Base-by-base conservation (phyloP, 2,113 vertebrate species). In the Perccottus glenii region DNA sequence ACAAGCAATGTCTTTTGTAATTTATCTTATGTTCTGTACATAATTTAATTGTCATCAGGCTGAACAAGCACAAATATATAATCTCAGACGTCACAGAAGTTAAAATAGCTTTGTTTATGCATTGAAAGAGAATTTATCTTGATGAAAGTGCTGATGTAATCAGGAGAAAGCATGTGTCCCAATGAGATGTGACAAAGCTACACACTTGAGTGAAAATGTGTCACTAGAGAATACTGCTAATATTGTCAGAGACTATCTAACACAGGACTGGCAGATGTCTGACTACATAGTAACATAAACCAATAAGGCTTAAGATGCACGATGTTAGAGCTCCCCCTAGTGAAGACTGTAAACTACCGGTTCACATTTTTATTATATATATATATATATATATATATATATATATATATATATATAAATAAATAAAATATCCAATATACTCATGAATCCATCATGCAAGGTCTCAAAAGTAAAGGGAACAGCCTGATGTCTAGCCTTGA, bases 31-130 rank as follows among this genome's bases (percentile, higher is more conserved):
- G 33, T 36, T 14, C 36, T 36, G 12, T 55, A 12, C 44, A 11
- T 14, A 12, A 15, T 38, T 36, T 55, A 38, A 55, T 55, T 55
- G 52, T 32, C 5, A 36, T 40, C 14, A 36, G 33, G 33, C 33
- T 55, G 52, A 55, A 55, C 6, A 55, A 55, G 52, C 52, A 35
- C 33, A 55, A 55, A 36, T 36, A 2, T 36, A 55, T 55, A 35
- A 55, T 55, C 44, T 46, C 52, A 55, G 33, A 55, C 6, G 32
- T 53, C 51, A 53, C 33, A 55, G 33, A 38, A 33, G 52, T 38
- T 38, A 36, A 35, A 53, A 35, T 14, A 6, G n/a, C n/a, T 7
- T 7, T 9, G 14, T 55, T n/a, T 35, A 12, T n/a, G 33, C 51
- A n/a, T 32, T 36, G 32, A 55, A 55, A 55, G 33, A 11, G 12